Percentiles rank a stretch among this genome's conserved stretches.
phyloP scores from a whole-genome alignment of 2,113 vertebrate species.

The Thamnophis sirtalis region DNA sequence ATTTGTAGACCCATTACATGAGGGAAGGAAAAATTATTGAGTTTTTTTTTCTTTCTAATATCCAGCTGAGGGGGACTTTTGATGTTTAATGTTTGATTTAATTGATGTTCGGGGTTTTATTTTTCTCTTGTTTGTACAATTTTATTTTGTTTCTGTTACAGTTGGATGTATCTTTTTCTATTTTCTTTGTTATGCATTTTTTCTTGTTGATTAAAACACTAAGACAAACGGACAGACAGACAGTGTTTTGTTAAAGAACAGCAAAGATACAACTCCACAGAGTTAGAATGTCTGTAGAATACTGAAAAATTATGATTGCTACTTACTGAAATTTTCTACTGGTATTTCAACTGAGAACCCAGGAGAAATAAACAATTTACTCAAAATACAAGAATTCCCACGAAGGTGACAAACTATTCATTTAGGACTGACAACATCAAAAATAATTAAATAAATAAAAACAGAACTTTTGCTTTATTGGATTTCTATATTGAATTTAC shows the following conservation, averaged over 20 bases:
- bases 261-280: neutral
- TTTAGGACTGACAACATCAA: neutral
- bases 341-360: neutral
- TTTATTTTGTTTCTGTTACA: too few relatives aligned
- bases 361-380: neutral
- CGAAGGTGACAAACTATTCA: neutral
- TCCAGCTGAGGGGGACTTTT: too few relatives aligned
- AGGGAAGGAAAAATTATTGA: too few relatives aligned
- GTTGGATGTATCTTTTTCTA: too few relatives aligned
- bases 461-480: neutral
- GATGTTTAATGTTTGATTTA: too few relatives aligned
- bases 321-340: neutral
- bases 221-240: too few relatives aligned
- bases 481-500: neutral
- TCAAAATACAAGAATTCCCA: neutral
- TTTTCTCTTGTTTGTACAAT: too few relatives aligned
- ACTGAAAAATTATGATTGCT: neutral
- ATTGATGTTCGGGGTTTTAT: too few relatives aligned
- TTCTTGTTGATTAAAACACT: too few relatives aligned
- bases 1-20: too few relatives aligned
- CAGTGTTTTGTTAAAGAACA: neutral
- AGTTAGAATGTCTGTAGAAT: neutral
- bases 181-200: too few relatives aligned
- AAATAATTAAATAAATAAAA: neutral
- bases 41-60: too few relatives aligned